A percentile compares a stretch with the other conserved stretches of the same genome.
phyloP scores from a whole-genome alignment of 2,797 vertebrate species.

The Gambelia wislizenii region DNA sequence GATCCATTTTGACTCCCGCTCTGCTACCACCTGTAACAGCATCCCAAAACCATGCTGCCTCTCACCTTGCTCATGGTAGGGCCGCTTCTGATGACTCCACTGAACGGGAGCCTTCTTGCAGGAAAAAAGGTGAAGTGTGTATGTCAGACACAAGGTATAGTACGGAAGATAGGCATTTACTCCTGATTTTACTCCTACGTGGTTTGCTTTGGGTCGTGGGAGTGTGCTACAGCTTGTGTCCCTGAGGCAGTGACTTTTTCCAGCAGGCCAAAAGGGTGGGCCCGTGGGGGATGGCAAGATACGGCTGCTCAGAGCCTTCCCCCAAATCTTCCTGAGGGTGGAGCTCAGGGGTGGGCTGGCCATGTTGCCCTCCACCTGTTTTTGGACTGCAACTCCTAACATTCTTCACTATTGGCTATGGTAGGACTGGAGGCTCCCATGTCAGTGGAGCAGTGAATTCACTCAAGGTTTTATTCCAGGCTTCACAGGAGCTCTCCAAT shows the following conservation, averaged over 20 bases:
- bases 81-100: neutral
- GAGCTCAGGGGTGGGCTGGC: too few relatives aligned
- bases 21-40: neutral
- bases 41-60: neutral
- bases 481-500: too few relatives aligned
- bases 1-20: neutral
- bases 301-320: too few relatives aligned
- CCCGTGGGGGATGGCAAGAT: neutral
- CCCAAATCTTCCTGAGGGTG: neutral
- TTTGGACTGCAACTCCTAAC: too few relatives aligned
- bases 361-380: too few relatives aligned
- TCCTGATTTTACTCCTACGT: neutral
- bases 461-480: too few relatives aligned
- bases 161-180: neutral
- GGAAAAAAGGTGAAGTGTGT: neutral
- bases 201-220: accelerated
- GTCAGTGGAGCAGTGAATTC: too few relatives aligned
- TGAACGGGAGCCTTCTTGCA: constrained; percentile 13
- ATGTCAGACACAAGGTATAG: neutral
- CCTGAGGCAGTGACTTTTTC: too few relatives aligned
- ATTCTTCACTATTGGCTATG: too few relatives aligned
- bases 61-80: constrained; percentile 5
- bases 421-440: too few relatives aligned
- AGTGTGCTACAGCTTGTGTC: too few relatives aligned
- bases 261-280: neutral